phyloP scores from a whole-genome alignment of 2,797 vertebrate genomes.

The Aselliscus stoliczkanus region DNA sequence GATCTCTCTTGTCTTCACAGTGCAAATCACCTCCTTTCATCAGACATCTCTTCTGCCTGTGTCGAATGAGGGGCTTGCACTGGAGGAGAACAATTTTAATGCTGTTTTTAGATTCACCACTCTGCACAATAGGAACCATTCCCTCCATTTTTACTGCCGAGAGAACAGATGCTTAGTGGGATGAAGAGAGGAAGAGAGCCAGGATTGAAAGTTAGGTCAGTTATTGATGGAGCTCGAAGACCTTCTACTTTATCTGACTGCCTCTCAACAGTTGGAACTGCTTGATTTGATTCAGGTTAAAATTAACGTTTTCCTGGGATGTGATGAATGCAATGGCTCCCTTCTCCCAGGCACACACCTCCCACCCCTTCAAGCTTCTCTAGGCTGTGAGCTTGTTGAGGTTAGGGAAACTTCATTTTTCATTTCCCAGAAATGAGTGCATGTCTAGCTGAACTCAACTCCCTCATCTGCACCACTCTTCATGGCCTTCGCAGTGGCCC shows the following conservation, averaged over 20 bases:
- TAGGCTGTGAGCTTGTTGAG: background rate
- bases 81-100: background rate
- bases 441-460: background rate
- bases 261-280: background rate
- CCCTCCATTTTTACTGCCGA: background rate
- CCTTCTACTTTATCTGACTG: background rate
- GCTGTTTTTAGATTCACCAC: background rate
- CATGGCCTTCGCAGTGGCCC: background rate
- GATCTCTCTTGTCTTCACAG: background rate
- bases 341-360: background rate
- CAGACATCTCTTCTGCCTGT: background rate
- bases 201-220: background rate
- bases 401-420: background rate
- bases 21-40: background rate
- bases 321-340: background rate
- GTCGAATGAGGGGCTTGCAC: background rate
- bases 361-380: background rate
- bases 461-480: accelerated
- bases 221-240: background rate
- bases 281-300: background rate
- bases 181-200: background rate
- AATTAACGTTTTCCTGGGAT: background rate
- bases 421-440: background rate
- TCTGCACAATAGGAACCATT: background rate
- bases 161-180: background rate